Evolutionary conservation across 2,113 vertebrate genomes (phyloP), one percentile per base, ranked within the genome.

Genomic region (Dasyurus viverrinus): DNA sequence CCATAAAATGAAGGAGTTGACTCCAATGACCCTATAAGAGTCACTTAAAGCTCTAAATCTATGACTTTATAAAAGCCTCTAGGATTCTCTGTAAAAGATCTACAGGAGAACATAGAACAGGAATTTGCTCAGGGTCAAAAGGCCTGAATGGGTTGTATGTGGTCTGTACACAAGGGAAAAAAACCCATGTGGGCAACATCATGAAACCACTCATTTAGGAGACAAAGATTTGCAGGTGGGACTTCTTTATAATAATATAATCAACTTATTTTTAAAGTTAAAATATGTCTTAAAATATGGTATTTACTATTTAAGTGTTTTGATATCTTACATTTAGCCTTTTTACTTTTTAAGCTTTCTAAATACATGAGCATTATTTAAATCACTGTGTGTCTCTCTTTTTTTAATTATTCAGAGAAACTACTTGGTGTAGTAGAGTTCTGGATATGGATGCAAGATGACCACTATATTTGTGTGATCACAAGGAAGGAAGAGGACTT

Each of bases 341-440:
- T 53, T 94, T 52, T 53, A 94, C 93, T 22, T 93, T 96, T 93
- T 91, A 92, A 90, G 50, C 91, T 47, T 93, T 89, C 23, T 96
- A 52, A 52, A 92, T 26, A 7, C 30, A 96, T 89, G 90, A 76
- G 96, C 54, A 42, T 12, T 1, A 19, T 8, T 68, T 53, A 89
- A 9, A 3, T 89, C 92, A 68, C 36, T 52, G 8, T 92, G 10
- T 54, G 23, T 54, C 7, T 54, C 94, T 95, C 68, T 60, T 92
- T 93, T 47, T 92, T 42, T n/a, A 30, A n/a, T 68, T 68, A n/a
- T 76, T 76, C n/a, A 76, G 30, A 30, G 60, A 76, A 76, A n/a
- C 30, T 5, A 1, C 30, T 12, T 36, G 3, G 36, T 30, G 36
- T n/a, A n/a, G 60, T n/a, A 76, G 60, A 76, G 60, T 76, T 4